A percentile compares a stretch with the other conserved stretches of the same genome.
phyloP scores from a whole-genome alignment of 2,113 vertebrate genomes.

The Syngnathus floridae region DNA sequence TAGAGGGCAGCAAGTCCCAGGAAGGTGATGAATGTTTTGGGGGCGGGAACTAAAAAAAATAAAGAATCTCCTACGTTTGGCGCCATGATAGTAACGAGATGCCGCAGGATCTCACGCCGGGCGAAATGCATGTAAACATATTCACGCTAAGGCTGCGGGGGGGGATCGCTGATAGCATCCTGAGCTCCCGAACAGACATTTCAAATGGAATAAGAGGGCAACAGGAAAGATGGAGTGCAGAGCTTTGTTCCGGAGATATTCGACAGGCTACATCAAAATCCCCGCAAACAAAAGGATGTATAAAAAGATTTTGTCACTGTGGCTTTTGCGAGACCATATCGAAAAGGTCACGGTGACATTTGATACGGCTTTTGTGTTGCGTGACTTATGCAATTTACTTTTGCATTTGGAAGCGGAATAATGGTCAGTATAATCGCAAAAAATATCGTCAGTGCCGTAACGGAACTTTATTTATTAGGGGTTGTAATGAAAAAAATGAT shows the following conservation, averaged over 20 bases:
- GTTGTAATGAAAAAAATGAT: no score
- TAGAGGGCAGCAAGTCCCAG: slow-evolving; percentile 38
- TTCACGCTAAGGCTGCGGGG: slow-evolving; percentile 44
- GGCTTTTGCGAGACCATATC: slow-evolving; percentile 34
- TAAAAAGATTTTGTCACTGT: slow-evolving; percentile 43
- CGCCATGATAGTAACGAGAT: slow-evolving; percentile 43
- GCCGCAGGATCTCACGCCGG: slow-evolving; percentile 39
- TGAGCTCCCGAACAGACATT: slow-evolving; percentile 44
- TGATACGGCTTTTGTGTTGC: slow-evolving; percentile 27
- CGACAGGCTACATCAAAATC: slow-evolving; percentile 8
- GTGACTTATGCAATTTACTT: slow-evolving; percentile 42
- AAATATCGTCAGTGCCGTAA: no score
- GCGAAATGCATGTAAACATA: slow-evolving; percentile 60
- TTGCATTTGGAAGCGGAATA: slow-evolving; percentile 4
- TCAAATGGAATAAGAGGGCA: slow-evolving; percentile 43
- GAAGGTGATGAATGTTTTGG: slow-evolving; percentile 36
- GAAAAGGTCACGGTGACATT: slow-evolving; percentile 44
- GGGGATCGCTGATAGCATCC: slow-evolving; percentile 44
- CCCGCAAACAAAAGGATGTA: slow-evolving; percentile 22
- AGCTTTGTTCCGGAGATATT: slow-evolving; percentile 8
- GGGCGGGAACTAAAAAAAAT: slow-evolving; percentile 4
- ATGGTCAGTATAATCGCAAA: no score
- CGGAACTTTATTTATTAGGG: no score
- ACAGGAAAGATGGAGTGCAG: slow-evolving; percentile 7
- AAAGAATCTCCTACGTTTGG: slow-evolving; percentile 8